Evolutionary conservation across 2,113 vertebrate species (phyloP).

Genomic region (Nannospalax galili): DNA sequence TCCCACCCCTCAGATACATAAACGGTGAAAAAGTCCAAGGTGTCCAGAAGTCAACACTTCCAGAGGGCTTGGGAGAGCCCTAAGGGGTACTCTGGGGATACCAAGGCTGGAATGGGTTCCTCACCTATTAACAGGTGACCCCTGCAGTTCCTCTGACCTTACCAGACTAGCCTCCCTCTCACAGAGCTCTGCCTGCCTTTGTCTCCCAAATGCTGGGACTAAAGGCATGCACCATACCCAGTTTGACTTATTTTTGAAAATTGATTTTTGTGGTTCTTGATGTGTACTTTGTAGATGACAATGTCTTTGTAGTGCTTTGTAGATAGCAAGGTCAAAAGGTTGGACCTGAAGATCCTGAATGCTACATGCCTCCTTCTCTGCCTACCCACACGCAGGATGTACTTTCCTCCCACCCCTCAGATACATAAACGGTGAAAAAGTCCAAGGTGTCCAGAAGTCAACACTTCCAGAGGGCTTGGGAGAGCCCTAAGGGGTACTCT

Average conservation of each 20-base stretch:
- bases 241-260: neutral
- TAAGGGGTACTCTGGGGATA: neutral
- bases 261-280: neutral
- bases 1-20: too few species aligned
- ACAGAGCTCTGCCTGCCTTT: too few species aligned
- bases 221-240: too few species aligned
- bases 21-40: neutral
- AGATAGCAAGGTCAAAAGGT: too few species aligned
- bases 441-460: fast-evolving
- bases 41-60: too few species aligned
- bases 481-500: fast-evolving
- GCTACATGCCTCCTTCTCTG: neutral
- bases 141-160: fast-evolving
- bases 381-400: fast-evolving
- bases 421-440: neutral
- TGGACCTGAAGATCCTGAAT: neutral
- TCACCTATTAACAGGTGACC: fast-evolving
- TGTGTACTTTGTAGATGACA: too few species aligned
- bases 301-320: neutral
- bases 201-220: too few species aligned
- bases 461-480: too few species aligned
- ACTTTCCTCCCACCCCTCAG: too few species aligned
- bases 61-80: too few species aligned
- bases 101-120: neutral
- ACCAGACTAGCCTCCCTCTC: too few species aligned